Conservation (phyloP, 64 coral and sea anemone genomes). For the Stichodactyla helianthus region DNA sequence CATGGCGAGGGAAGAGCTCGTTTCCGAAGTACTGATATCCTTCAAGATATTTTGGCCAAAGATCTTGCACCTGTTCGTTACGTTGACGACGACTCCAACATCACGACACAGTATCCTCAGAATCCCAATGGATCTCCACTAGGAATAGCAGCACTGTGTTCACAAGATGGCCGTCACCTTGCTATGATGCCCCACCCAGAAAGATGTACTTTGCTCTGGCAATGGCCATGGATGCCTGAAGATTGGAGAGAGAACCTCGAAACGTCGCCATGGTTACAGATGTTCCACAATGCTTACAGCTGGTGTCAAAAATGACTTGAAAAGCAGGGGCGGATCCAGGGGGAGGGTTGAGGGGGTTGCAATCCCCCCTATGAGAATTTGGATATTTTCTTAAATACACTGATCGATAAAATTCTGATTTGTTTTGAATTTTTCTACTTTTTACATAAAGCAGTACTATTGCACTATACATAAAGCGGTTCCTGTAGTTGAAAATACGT, state of each 20-base stretch:
- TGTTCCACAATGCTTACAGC: slow-evolving; percentile 89
- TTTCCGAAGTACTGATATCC: slow-evolving; percentile 48
- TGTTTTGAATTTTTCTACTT: no score
- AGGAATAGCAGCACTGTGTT: slow-evolving; percentile 90
- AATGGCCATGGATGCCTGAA: slow-evolving; percentile 96
- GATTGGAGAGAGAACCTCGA: slow-evolving; percentile 71
- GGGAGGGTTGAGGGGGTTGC: no score
- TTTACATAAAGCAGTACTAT: no score
- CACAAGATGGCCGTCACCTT: slow-evolving; percentile 88
- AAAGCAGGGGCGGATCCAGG: no score
- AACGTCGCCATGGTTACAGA: slow-evolving; percentile 83
- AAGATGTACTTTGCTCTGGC: slow-evolving; percentile 85
- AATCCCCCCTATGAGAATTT: no score
- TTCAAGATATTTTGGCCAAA: slow-evolving; percentile 59
- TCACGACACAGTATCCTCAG: slow-evolving; percentile 78
- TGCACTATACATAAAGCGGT: no score
- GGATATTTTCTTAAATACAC: no score
- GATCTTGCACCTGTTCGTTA: slow-evolving; percentile 75
- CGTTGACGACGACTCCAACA: slow-evolving; percentile 77
- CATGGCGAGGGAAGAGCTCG: slow-evolving; percentile 84
- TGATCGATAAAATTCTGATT: no score
- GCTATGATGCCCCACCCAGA: slow-evolving; percentile 99
- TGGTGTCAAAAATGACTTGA: slow-evolving; percentile 51
- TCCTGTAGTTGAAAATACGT: no score
- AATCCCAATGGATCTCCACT: slow-evolving; percentile 94